Evolutionary conservation across 2,113 vertebrate species (phyloP).

Genomic region (Girardinichthys multiradiatus): DNA sequence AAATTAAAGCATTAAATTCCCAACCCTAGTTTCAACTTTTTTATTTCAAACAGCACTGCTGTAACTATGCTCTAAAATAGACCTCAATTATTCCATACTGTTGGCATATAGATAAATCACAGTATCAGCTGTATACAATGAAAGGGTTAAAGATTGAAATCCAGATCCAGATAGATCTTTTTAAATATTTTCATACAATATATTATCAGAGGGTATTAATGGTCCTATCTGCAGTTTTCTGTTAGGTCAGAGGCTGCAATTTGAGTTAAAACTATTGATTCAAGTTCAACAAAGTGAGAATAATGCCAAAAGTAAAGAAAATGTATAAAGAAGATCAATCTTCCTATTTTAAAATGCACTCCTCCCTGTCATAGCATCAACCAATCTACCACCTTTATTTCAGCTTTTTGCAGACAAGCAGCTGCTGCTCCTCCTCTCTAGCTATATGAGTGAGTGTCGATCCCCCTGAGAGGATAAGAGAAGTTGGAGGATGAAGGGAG

Average conservation of each 20-base stretch:
- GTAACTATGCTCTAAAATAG: too few species aligned
- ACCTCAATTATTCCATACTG: too few species aligned
- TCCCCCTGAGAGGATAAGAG: conserved; percentile 72
- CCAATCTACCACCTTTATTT: conserved; percentile 28
- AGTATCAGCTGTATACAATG: too few species aligned
- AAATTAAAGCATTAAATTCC: too few species aligned
- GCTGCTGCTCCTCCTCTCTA: conserved; percentile 69
- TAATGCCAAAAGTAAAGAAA: conserved; percentile 43
- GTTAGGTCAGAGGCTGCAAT: not conserved
- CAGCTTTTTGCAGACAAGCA: conserved; percentile 50
- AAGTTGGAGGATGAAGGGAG: conserved; percentile 24
- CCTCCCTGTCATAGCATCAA: conserved; percentile 21
- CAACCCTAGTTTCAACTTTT: too few species aligned
- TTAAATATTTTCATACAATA: too few species aligned
- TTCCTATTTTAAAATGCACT: conserved; percentile 15
- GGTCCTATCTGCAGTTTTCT: not conserved
- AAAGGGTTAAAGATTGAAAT: too few species aligned
- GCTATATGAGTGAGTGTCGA: conserved; percentile 28
- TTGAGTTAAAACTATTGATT: not conserved
- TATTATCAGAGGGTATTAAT: too few species aligned
- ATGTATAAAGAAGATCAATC: conserved; percentile 48
- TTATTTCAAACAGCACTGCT: too few species aligned
- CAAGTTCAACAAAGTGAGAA: not conserved
- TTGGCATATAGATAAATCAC: too few species aligned
- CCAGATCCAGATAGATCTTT: too few species aligned